Conservation (phyloP, 2,797 vertebrate species). For the Anableps anableps region DNA sequence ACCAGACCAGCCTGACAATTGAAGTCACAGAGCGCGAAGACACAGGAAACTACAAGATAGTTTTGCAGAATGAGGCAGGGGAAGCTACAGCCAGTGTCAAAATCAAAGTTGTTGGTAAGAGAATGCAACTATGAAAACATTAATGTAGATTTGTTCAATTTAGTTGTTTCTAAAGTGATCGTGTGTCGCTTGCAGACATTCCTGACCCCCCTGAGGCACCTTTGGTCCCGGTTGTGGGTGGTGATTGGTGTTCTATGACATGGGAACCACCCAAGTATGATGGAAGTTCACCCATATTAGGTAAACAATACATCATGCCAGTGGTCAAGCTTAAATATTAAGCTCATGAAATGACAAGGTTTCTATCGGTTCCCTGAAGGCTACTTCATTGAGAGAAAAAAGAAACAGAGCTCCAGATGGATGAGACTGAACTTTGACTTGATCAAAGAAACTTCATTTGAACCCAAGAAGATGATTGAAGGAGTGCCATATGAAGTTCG, state of each 20-base stretch:
- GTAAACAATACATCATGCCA: conserved; percentile 67
- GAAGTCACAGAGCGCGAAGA: conserved; percentile 94
- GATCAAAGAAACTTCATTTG: conserved; percentile 93
- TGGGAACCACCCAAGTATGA: conserved; percentile 95
- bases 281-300: conserved; percentile 93
- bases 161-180: neutral
- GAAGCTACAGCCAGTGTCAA: conserved; percentile 91
- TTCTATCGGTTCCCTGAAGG: conserved; percentile 73
- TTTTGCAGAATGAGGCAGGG: conserved; percentile 96
- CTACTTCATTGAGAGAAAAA: conserved; percentile 97
- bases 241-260: conserved; percentile 96
- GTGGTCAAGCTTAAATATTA: neutral
- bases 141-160: neutral
- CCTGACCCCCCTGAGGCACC: conserved; percentile 94
- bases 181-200: conserved; percentile 82
- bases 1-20: conserved; percentile 94
- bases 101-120: conserved; percentile 97
- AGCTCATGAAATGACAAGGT: neutral
- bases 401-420: conserved; percentile 99
- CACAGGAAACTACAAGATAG: conserved; percentile 91
- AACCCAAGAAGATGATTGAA: conserved; percentile 99
- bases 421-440: conserved; percentile 99
- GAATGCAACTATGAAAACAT: neutral
- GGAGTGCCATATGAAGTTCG: conserved; percentile 97
- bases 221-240: conserved; percentile 89